Percentiles rank a stretch among this genome's conserved stretches.
phyloP scores from a whole-genome alignment of 2,113 vertebrate genomes.

The Origma solitaria region DNA sequence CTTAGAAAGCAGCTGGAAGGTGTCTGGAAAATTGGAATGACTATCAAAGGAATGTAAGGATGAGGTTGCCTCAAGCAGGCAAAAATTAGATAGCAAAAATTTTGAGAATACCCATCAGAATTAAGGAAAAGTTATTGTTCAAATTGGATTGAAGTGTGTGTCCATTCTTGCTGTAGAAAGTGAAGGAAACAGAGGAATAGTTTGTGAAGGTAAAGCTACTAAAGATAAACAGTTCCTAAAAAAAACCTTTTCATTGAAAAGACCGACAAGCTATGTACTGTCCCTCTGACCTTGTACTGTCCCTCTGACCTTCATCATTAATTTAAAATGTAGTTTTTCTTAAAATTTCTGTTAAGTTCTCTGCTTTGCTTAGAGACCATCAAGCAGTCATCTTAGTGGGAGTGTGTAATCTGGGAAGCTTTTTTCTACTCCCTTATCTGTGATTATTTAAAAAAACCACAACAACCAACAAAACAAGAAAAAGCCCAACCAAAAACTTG shows the following conservation, averaged over 20 bases:
- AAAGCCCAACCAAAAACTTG: neutral
- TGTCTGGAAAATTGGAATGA: neutral
- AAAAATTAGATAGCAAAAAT: neutral
- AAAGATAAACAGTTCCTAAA: neutral
- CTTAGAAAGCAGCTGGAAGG: neutral
- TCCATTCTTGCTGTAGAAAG: neutral
- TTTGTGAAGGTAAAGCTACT: neutral
- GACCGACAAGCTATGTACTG: neutral
- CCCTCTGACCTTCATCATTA: neutral
- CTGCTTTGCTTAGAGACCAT: neutral
- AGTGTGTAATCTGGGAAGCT: neutral
- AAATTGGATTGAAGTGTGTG: neutral
- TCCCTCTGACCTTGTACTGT: no score
- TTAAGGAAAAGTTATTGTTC: neutral
- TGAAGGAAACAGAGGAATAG: neutral
- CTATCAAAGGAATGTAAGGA: neutral
- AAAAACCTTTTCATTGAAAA: neutral
- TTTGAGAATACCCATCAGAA: neutral
- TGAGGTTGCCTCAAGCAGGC: neutral
- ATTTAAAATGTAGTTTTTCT: neutral
- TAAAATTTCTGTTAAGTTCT: neutral
- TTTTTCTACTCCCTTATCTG: neutral
- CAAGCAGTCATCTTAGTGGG: neutral
- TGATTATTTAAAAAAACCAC: neutral
- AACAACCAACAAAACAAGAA: neutral